Percentiles rank a stretch among this genome's conserved stretches.
Evolutionary conservation across 2,797 vertebrate species (phyloP).

Genomic region (Esox lucius): DNA sequence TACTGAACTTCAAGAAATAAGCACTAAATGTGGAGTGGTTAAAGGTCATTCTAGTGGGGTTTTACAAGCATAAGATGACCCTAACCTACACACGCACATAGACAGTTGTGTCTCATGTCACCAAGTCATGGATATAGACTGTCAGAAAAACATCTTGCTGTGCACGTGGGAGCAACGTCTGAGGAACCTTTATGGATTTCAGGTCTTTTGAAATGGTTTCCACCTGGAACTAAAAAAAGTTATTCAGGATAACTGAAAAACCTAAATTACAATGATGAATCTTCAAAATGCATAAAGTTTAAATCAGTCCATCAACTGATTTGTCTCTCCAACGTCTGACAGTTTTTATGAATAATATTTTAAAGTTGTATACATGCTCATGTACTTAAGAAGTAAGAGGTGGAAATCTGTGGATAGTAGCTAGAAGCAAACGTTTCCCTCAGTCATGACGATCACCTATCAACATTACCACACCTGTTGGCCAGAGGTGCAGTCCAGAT

Average conservation of each 20-base stretch:
- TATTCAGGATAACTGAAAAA: too few species aligned
- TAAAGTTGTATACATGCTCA: background rate
- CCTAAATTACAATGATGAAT: too few species aligned
- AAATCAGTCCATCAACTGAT: too few species aligned
- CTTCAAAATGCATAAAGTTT: too few species aligned
- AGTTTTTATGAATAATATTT: background rate
- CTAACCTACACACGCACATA: constrained; percentile 7
- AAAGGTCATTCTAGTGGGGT: constrained; percentile 57
- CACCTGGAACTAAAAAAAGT: too few species aligned
- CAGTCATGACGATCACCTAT: constrained; percentile 22
- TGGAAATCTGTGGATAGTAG: constrained; percentile 7
- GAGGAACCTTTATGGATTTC: too few species aligned
- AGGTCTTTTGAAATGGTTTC: too few species aligned
- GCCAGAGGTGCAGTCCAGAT: constrained; percentile 10
- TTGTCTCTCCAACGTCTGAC: too few species aligned
- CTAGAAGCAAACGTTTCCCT: constrained; percentile 9
- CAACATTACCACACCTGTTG: constrained; percentile 24
- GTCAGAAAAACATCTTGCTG: too few species aligned
- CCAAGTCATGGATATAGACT: background rate
- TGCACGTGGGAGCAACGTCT: too few species aligned
- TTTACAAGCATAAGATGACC: constrained; percentile 20
- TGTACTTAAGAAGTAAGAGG: background rate
- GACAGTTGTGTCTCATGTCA: background rate
- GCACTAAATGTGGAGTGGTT: constrained; percentile 39
- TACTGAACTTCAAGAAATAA: too few species aligned